Percentiles rank a stretch among this genome's conserved stretches.
phyloP scores from a whole-genome alignment of 2,113 vertebrate species.

The Ictalurus punctatus region DNA sequence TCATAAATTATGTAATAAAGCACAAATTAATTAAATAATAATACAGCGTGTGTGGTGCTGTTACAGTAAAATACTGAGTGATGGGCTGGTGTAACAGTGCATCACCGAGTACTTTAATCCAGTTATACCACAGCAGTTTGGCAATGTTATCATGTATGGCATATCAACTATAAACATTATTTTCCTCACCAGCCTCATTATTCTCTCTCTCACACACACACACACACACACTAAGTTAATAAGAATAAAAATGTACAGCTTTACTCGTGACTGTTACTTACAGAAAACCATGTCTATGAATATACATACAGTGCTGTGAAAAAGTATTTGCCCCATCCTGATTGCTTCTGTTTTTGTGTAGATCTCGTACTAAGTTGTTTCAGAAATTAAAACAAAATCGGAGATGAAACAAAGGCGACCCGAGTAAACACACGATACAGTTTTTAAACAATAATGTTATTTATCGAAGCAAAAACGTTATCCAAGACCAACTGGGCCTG shows the following conservation, averaged over 20 bases:
- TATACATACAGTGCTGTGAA: neutral
- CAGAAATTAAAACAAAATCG: too few relatives aligned
- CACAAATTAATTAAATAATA: neutral
- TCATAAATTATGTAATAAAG: neutral
- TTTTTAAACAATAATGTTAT: too few relatives aligned
- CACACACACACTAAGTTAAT: neutral
- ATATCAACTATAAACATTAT: neutral
- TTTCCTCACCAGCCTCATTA: neutral
- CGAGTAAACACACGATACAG: too few relatives aligned
- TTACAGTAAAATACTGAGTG: neutral
- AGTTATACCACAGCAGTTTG: neutral
- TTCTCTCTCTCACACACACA: neutral
- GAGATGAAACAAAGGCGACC: too few relatives aligned
- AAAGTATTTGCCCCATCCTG: too few relatives aligned
- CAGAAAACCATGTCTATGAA: neutral
- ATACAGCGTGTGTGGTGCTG: neutral
- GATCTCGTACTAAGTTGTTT: too few relatives aligned
- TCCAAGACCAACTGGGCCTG: too few relatives aligned
- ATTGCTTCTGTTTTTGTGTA: too few relatives aligned
- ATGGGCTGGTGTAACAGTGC: neutral
- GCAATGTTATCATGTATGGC: neutral
- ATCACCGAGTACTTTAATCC: neutral
- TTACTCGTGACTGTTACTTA: too few relatives aligned
- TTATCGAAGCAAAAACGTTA: too few relatives aligned
- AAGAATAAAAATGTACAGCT: neutral